Percentiles rank a stretch among this genome's conserved stretches.
Conservation (phyloP, 2,797 vertebrate species). For the Trachops cirrhosus region DNA sequence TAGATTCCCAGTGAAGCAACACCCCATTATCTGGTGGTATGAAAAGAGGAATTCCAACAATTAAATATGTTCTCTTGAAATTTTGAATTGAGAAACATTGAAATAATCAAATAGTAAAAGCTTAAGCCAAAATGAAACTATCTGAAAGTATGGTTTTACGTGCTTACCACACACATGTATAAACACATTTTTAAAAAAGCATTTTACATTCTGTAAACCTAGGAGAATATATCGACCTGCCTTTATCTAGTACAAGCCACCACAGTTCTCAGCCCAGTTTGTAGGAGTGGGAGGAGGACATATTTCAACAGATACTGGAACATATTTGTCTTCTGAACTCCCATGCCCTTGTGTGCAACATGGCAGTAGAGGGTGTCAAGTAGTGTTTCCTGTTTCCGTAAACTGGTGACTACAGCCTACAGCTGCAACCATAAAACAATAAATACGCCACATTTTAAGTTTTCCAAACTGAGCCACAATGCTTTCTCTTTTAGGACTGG, state of each 20-base stretch:
- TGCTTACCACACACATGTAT: not conserved
- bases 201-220: not conserved
- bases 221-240: not conserved
- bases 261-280: not conserved
- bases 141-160: not conserved
- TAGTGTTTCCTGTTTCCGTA: not conserved
- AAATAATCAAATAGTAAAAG: not conserved
- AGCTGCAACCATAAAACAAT: not conserved
- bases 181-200: not conserved
- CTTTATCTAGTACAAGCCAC: not conserved
- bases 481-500: not conserved
- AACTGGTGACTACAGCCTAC: not conserved
- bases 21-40: not conserved
- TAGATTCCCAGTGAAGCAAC: not conserved
- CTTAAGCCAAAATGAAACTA: not conserved
- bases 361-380: not conserved
- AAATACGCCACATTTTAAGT: not conserved
- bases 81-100: not conserved
- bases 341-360: not conserved
- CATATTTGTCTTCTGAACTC: not conserved
- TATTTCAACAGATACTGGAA: not conserved
- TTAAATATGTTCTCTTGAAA: not conserved
- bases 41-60: not conserved
- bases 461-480: not conserved
- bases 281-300: not conserved